Evolutionary conservation across 2,113 vertebrate species (phyloP).

Genomic region (Misgurnus anguillicaudatus): DNA sequence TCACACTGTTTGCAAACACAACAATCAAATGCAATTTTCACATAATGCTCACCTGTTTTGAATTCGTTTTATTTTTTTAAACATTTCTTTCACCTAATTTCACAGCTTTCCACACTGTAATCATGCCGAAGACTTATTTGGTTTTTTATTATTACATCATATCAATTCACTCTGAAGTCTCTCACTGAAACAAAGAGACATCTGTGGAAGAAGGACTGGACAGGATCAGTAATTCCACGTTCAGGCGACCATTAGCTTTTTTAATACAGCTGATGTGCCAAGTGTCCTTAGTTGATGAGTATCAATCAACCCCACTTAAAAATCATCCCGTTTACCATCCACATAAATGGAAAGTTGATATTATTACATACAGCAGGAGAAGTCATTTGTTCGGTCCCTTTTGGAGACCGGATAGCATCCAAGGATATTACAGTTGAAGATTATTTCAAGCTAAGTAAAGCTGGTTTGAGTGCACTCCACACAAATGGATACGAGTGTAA

Average conservation of each 20-base stretch:
- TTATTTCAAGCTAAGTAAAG: conserved; percentile 20
- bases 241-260: no score
- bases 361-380: conserved; percentile 12
- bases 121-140: conserved; percentile 35
- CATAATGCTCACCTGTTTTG: conserved; percentile 3
- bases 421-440: conserved; percentile 34
- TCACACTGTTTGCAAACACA: not conserved
- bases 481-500: conserved; percentile 28
- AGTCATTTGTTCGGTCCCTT: conserved; percentile 24
- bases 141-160: conserved; percentile 14
- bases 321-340: not conserved
- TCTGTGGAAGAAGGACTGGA: not conserved
- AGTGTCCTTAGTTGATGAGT: no score
- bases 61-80: conserved; percentile 9
- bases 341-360: not conserved
- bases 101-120: not conserved
- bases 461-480: conserved; percentile 37
- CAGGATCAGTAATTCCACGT: not conserved
- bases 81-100: conserved; percentile 21
- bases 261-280: no score
- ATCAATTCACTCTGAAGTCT: conserved; percentile 19
- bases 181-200: not conserved
- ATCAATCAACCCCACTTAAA: not conserved
- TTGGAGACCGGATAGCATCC: conserved; percentile 19
- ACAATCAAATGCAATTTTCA: conserved; percentile 18